Base-by-base conservation (phyloP, 1,140 invertebrate genomes). In the Hypsibius dujardini region DNA sequence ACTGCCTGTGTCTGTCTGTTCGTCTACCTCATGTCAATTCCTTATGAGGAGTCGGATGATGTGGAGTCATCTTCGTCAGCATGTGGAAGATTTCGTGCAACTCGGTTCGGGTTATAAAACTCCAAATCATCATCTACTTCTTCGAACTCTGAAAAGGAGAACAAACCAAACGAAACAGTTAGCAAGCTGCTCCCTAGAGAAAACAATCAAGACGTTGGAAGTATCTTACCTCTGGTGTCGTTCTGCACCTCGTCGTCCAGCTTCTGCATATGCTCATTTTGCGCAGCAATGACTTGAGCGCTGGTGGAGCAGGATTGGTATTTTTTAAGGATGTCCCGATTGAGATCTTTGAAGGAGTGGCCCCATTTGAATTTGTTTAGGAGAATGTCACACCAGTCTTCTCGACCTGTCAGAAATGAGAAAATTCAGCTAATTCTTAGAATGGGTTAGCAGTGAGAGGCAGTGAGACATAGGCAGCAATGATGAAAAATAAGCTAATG, bases 321-420 rank as follows among this genome's bases (percentile, higher is more conserved):
- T 45, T 82, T 82, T 47, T 90, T 85, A 15, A 98, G 80, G 45
- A 93, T 80, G 77, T 92, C 88, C 14, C 86, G 80, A 81, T 98
- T 98, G 2, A 97, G 78, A 75, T 85, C 84, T 69, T 89, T 76
- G 79, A 98, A 98, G 1, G 87, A 85, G 77, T 88, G 85, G 1
- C 94, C 94, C 93, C 94, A 98, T 71, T 90, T 90, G 79, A 97
- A 97, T 80, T 95, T 94, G 47, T 85, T 84, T 73, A 98, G 81
- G 79, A 93, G 90, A 76, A 85, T 85, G 72, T 86, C 79, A 0
- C 91, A 90, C 77, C 87, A 84, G 72, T 88, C 84, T 74, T 84
- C 82, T 76, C 87, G 89, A 47, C 89, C 86, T 85, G 71, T 28
- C 76, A 77, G 70, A 74, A 47, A 70, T n/a, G 2, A 56, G 7